Conservation (phyloP, 2,888 invertebrate genomes). For the Apamea monoglypha region DNA sequence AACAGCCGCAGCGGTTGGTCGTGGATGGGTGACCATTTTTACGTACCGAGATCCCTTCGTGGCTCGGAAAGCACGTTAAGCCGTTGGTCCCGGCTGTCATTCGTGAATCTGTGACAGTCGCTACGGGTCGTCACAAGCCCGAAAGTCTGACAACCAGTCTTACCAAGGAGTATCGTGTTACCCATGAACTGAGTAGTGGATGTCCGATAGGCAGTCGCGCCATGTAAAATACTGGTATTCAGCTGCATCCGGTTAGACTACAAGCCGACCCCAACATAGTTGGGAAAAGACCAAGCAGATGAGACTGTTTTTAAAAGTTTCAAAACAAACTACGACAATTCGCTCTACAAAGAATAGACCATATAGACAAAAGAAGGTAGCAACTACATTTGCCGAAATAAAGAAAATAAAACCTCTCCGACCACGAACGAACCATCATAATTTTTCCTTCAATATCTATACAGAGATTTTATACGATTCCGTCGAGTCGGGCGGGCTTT, state of each 20-base stretch:
- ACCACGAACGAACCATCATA: constrained; percentile 58
- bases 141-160: too few species aligned
- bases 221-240: too few species aligned
- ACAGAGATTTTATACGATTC: constrained; percentile 67
- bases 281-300: background rate
- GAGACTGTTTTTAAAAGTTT: background rate
- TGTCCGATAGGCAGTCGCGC: background rate
- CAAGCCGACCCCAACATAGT: background rate
- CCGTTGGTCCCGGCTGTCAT: too few species aligned
- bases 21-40: too few species aligned
- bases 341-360: constrained; percentile 1
- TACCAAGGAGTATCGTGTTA: background rate
- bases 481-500: constrained; percentile 75
- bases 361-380: constrained; percentile 23
- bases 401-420: constrained; percentile 1
- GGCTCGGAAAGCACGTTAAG: too few species aligned
- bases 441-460: constrained; percentile 74
- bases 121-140: too few species aligned
- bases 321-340: background rate
- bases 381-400: constrained; percentile 7
- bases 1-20: too few species aligned
- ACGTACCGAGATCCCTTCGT: too few species aligned
- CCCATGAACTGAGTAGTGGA: too few species aligned
- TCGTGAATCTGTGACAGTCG: too few species aligned
- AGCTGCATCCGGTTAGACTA: background rate